Evolutionary conservation across 2,113 vertebrate species (phyloP).

Genomic region (Sorex araneus): DNA sequence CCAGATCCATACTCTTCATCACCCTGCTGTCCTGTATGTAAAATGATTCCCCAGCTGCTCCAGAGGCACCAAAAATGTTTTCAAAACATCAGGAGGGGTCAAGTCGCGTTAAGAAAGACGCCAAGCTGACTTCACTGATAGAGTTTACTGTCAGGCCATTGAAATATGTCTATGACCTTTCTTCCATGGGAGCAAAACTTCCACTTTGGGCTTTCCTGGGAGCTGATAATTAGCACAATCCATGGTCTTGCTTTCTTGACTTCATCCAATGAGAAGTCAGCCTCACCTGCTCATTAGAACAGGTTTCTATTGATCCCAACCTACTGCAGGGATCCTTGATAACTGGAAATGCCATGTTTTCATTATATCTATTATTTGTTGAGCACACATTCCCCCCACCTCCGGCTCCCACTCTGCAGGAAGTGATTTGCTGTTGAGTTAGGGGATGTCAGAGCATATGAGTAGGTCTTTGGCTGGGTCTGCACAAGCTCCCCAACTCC

Average conservation of each 20-base stretch:
- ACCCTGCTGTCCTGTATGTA: not conserved
- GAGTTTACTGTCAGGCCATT: conserved; percentile 6
- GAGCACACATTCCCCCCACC: not conserved
- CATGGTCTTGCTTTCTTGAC: not conserved
- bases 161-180: conserved; percentile 46
- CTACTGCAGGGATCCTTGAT: not conserved
- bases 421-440: not conserved
- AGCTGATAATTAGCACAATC: not conserved
- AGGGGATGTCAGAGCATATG: not conserved
- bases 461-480: not conserved
- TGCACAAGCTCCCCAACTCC: not conserved
- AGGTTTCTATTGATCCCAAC: not conserved
- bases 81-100: not conserved
- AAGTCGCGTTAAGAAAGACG: not conserved
- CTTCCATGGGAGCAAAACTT: conserved; percentile 23
- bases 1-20: not conserved
- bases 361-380: not conserved
- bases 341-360: not conserved
- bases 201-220: conserved; percentile 32
- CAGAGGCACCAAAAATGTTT: not conserved
- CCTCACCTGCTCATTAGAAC: not conserved
- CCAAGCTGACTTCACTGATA: not conserved
- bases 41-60: not conserved
- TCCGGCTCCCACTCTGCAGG: too few relatives aligned
- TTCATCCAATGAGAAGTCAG: not conserved